Base-by-base conservation (phyloP, 2,797 vertebrate species). In the Rhabdomys pumilio region DNA sequence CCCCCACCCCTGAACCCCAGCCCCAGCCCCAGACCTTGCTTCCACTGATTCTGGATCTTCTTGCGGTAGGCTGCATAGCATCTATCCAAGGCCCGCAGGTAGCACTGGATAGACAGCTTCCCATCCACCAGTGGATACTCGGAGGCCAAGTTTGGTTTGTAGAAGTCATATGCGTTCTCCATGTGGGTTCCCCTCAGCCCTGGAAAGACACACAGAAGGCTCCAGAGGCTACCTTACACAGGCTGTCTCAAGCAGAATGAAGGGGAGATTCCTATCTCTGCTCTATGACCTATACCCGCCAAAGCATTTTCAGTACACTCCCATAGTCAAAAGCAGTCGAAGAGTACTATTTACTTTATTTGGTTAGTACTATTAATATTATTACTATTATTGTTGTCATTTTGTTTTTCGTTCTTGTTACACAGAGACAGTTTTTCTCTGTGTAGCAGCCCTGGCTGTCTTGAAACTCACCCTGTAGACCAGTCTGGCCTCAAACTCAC, bases 151-250 rank as follows among this genome's bases (percentile, higher is more conserved):
- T 99, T 98, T 0, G 99, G 98, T 73, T 99, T 99, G 92, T 99
- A 99, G 98, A 99, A 99, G 90, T 99, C 99, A 0, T 99, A 99
- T 1, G 94, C 98, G 0, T 99, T 98, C 91, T 99, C 98, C 99
- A 99, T 99, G 91, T 99, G 99, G 31, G 99, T 99, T 59, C 98
- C 98, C 19, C 99, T 98, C 14, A 98, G 95, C 38, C 97, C 97
- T 97, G 79, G 41, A 55, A 81, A 93, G 29, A 57, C 44, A 75
- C 44, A 92, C 12, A 86, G 34, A 61, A 76, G 3, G 31, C 20
- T 50, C 91, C 61, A 83, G 73, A 44, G 59, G 31, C 41, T 20
- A 17, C 1, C 1, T 29, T 2, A 6, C 3, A 19, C 17, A 44
- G 41, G 8, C 41, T 2, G 0, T 24, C 2, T 20, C 1, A 6